phyloP scores from a whole-genome alignment of 2,888 invertebrate species.

The Neoaliturus tenellus region DNA sequence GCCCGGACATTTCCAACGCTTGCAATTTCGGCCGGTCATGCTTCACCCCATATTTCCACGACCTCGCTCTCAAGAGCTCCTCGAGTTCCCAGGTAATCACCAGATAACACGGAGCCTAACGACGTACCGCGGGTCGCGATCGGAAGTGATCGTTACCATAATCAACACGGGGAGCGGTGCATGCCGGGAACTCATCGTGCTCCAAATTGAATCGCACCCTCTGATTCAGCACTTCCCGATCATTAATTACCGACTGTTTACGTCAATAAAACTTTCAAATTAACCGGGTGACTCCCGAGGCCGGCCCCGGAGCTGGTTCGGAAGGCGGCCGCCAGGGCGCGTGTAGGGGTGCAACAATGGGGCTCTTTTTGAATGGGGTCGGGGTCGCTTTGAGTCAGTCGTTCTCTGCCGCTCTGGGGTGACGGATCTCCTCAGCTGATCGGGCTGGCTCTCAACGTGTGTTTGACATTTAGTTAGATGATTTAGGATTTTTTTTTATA shows the following conservation, averaged over 20 bases:
- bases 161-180: slow-evolving; percentile 18
- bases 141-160: slow-evolving; percentile 22
- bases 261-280: slow-evolving; percentile 62
- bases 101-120: neutral
- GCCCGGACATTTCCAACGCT: too few relatives aligned
- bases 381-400: slow-evolving; percentile 50
- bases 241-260: slow-evolving; percentile 60
- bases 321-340: slow-evolving; percentile 52
- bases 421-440: neutral
- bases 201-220: slow-evolving; percentile 49
- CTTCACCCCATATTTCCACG: too few relatives aligned
- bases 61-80: too few relatives aligned
- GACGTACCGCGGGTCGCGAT: neutral
- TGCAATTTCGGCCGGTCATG: too few relatives aligned
- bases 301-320: slow-evolving; percentile 59
- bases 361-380: slow-evolving; percentile 44
- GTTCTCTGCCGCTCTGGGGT: slow-evolving; percentile 13
- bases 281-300: slow-evolving; percentile 64
- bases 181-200: slow-evolving; percentile 21
- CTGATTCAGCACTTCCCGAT: slow-evolving; percentile 59
- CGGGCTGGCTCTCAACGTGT: neutral
- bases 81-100: too few relatives aligned
- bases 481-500: neutral
- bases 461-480: slow-evolving; percentile 31
- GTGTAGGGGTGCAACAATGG: slow-evolving; percentile 37